Conservation (phyloP, 2,797 vertebrate species). For the Smutsia gigantea region DNA sequence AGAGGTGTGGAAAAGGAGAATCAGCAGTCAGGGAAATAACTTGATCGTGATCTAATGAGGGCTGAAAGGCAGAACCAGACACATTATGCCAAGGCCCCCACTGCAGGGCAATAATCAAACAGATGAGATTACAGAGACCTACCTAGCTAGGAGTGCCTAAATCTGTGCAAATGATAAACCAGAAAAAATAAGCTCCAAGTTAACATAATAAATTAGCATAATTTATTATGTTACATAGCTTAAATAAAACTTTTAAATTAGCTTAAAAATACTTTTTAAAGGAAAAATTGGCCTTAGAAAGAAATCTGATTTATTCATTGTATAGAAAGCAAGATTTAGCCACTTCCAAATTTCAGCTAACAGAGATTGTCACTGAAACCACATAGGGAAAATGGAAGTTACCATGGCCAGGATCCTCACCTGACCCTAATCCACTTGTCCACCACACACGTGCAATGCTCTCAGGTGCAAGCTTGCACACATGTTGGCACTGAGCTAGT, state of each 20-base stretch:
- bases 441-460: too few relatives aligned
- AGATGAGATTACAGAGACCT: not conserved
- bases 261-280: slow-evolving; percentile 8
- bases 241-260: not conserved
- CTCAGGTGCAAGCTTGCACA: too few relatives aligned
- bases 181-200: not conserved
- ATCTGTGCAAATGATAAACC: not conserved
- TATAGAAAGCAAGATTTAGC: not conserved
- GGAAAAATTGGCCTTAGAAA: not conserved
- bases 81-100: too few relatives aligned
- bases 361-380: not conserved
- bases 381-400: too few relatives aligned
- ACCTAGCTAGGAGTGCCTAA: not conserved
- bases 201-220: not conserved
- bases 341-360: not conserved
- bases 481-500: too few relatives aligned
- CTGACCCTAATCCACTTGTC: too few relatives aligned
- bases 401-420: too few relatives aligned
- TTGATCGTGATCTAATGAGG: not conserved
- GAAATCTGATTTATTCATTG: not conserved
- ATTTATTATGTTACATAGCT: not conserved
- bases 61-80: not conserved
- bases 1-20: not conserved
- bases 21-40: not conserved
- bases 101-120: not conserved